Evolutionary conservation across 2,888 invertebrate genomes (phyloP).

Genomic region (Theristus sp.): DNA sequence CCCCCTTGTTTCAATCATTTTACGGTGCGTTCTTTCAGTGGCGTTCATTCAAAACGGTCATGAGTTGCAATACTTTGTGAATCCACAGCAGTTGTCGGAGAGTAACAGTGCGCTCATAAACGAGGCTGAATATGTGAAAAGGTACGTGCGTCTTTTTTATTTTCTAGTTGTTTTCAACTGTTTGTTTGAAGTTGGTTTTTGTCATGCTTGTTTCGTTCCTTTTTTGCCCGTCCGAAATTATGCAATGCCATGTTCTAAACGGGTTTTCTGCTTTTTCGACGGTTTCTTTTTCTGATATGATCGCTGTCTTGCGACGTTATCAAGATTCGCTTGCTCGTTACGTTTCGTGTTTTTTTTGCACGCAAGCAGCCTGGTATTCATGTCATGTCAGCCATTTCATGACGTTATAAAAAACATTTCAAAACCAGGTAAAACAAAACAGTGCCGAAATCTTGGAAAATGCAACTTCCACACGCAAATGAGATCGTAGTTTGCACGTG

Average conservation of each 20-base stretch:
- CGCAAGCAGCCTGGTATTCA: no score
- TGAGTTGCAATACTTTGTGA: constrained; percentile 49
- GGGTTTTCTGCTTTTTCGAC: background rate
- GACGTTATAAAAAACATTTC: no score
- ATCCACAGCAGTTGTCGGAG: constrained; percentile 35
- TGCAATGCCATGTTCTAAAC: no score
- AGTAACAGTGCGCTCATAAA: background rate
- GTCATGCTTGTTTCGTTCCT: background rate
- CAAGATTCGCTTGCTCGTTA: no score
- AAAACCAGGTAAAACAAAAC: background rate
- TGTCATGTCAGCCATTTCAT: no score
- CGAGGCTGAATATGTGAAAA: constrained; percentile 14
- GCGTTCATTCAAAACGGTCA: constrained; percentile 53
- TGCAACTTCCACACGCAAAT: background rate
- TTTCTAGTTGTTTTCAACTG: constrained; percentile 1
- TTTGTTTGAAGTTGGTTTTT: no score
- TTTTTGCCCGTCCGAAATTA: no score
- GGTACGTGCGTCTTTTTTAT: constrained; percentile 15
- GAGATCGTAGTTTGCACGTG: no score
- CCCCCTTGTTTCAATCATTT: no score
- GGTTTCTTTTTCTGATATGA: no score
- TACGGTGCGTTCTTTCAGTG: constrained; percentile 38
- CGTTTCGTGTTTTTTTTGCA: no score
- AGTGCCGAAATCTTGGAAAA: background rate
- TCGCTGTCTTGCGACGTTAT: no score